phyloP scores from a whole-genome alignment of 1,140 invertebrate species.

The Mycetomoellerius zeteki region DNA sequence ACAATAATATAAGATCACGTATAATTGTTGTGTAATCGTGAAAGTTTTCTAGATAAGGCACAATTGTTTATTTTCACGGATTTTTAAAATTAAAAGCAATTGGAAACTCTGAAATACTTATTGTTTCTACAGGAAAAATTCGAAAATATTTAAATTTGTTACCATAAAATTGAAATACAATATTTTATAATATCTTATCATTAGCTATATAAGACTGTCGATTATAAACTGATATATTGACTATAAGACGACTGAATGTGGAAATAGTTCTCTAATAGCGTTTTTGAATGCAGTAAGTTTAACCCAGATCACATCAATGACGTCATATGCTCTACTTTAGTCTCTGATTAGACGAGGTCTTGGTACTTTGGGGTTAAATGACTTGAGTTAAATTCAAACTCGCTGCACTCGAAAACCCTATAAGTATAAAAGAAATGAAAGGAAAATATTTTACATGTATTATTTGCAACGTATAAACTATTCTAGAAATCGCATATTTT shows the following conservation, averaged over 20 bases:
- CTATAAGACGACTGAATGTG: background rate
- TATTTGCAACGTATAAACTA: constrained; percentile 1
- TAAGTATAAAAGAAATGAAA: background rate
- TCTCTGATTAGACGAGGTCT: too few species aligned
- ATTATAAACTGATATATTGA: background rate
- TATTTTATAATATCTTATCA: background rate
- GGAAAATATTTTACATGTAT: background rate
- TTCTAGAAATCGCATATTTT: constrained; percentile 6
- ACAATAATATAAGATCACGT: background rate
- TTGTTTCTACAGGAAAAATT: background rate
- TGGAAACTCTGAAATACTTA: background rate
- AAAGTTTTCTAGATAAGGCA: background rate
- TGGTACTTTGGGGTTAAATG: too few species aligned
- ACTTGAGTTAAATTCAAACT: too few species aligned
- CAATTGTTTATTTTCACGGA: constrained; percentile 20
- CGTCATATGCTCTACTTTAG: too few species aligned
- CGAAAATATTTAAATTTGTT: constrained; percentile 20
- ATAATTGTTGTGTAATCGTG: background rate
- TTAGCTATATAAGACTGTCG: background rate
- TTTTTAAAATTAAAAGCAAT: background rate
- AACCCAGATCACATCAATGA: too few species aligned
- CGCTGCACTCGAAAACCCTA: too few species aligned
- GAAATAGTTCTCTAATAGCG: background rate
- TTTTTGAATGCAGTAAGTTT: too few species aligned
- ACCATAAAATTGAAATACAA: background rate